Base-by-base conservation (phyloP, 1,140 invertebrate genomes). In the Grapholita molesta region DNA sequence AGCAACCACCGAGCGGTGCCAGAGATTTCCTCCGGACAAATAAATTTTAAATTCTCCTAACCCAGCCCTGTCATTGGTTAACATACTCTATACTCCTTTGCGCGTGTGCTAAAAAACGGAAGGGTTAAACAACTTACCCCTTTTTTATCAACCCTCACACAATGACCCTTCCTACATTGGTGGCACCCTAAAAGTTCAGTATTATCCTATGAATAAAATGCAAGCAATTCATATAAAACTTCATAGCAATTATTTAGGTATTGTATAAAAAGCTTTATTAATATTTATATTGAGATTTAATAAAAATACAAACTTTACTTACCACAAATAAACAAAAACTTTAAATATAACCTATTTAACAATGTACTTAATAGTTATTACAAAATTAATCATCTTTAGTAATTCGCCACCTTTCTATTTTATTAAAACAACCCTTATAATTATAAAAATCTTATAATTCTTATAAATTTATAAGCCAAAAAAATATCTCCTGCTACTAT, bases 81-180 rank as follows among this genome's bases (percentile, higher is more conserved):
- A 76, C 77, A 77, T 73, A 78, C 70, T 76, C 79, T 85, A 75
- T 81, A 87, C 79, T 82, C 82, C 74, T 84, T 86, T 89, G 87
- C 87, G 88, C 88, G 76, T 89, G 88, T 91, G 88, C 87, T 89
- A 89, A 91, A 91, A 88, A 89, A 85, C 28, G 72, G 81, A 88
- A 89, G 86, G 88, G 88, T 88, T 90, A 80, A 84, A 86, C 81
- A 83, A 82, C 74, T 81, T 76, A 88, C 85, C 88, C 88, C 78
- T 86, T 88, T 87, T 77, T 82, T 79, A 66, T 70, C 67, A 72
- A 38, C 74, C 84, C 85, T 85, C 68, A 74, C 69, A 74, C 78
- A 75, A 80, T 83, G 80, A 83, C 85, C 73, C 83, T 86, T 82
- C 84, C 77, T 78, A 48, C 30, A 53, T 48, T 53, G 55, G 21